Evolutionary conservation across 2,113 vertebrate species (phyloP), one percentile per base, ranked within the genome.

Genomic region (Melanostigma gelatinosum): DNA sequence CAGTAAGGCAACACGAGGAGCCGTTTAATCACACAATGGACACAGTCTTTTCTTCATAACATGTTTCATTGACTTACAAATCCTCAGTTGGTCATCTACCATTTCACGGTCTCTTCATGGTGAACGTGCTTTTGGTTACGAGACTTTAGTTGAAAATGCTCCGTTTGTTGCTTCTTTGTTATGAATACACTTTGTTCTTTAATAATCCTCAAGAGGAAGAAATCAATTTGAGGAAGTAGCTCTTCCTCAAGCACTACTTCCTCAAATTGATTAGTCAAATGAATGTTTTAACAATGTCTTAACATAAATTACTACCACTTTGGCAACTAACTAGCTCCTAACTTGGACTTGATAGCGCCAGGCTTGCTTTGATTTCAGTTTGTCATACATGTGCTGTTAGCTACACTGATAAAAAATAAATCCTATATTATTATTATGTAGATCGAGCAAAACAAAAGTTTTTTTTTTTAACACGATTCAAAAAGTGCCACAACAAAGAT

Each of bases 1-100:
- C 61, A 20, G 95, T 95, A 84, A 87, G 92, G 7, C 20, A 61
- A 11, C 57, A 24, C 1, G 27, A 9, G 15, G 2, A 24, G 46
- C 3, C 9, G 62, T 29, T 27, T 16, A 48, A 4, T 77, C 27
- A 15, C 32, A 13, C 29, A 2, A 58, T n/a, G 4, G 18, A 27
- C 22, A 29, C 32, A 29, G 10, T 10, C 18, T 24, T 54, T 79
- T 62, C 20, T 22, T 29, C 1, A 22, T 54, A 7, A 11, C 4
- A 22, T 65, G 36, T 2, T 20, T 48, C 1, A 9, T 38, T 29
- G 11, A n/a, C 58, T 20, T 24, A 22, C 8, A 79, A 4, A 44
- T 72, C 4, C 29, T n/a, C 3, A 29, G 18, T n/a, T 63, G n/a
- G 24, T 36, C 8, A 50, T 22, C 61, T 15, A 6, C n/a, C 1